Base-by-base conservation (phyloP, 2,888 invertebrate species). In the Chrysodeixis includens region DNA sequence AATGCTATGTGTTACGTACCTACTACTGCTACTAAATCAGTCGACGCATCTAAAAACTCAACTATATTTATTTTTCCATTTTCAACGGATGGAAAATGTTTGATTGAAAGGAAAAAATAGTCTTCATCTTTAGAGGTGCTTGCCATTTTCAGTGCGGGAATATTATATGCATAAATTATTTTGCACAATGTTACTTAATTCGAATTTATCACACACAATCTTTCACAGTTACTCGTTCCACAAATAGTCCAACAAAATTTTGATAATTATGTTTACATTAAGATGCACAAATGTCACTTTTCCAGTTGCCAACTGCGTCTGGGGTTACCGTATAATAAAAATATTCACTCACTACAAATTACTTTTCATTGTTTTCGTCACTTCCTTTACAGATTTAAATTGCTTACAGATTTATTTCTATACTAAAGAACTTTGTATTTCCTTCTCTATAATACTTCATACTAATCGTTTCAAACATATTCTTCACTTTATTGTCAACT, bases 1-100 rank as follows among this genome's bases (percentile, higher is more conserved):
- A 3, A 32, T 40, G 30, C 2, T 0, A n/a, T 30, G 51, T 56
- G 7, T 56, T 71, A 93, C 96, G 89, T 93, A 97, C 97, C 97
- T 77, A 97, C 94, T 80, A 97, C 86, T 66, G 87, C 84, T n/a
- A 97, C 95, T 81, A 97, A 93, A 85, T 96, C 96, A 75, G 92
- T 93, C 46, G 96, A 92, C 55, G 97, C 96, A 72, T 93, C 92
- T 65, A 97, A 88, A 91, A 97, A 97, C 72, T 93, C 83, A 68
- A 89, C 90, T 14, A 96, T 95, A 81, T 96, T 95, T 78, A 97
- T 95, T 91, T 95, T 96, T 53, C 96, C 96, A 79, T 95, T 86
- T 51, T 93, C 84, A 68, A 96, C 86, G 32, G 93, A 86, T 30
- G 96, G 96, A 90, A 97, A 97, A 78, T 82, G 83, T 78, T 79